Percentiles rank a stretch among this genome's conserved stretches.
Evolutionary conservation across 2,888 invertebrate genomes (phyloP).

Genomic region (Exephanes ischioxanthus): DNA sequence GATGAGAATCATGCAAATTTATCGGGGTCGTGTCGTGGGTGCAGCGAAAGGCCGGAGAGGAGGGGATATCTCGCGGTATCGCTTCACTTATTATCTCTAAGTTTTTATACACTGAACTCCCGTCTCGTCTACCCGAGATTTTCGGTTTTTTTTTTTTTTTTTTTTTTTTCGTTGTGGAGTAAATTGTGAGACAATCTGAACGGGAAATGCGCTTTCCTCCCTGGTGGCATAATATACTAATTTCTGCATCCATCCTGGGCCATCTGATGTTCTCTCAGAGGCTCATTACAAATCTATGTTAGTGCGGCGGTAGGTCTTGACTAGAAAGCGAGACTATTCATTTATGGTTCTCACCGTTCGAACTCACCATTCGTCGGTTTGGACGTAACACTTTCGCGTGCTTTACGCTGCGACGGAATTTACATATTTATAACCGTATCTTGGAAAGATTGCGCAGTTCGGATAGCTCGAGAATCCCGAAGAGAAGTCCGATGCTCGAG

Average conservation of each 20-base stretch:
- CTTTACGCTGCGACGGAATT: conserved; percentile 49
- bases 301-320: too few species aligned
- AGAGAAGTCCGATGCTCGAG: conserved; percentile 19
- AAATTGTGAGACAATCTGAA: conserved; percentile 20
- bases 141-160: not conserved
- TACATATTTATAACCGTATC: conserved; percentile 71
- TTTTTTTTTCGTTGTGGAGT: conserved; percentile 14
- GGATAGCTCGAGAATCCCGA: conserved; percentile 66
- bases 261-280: too few species aligned
- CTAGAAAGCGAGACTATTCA: too few species aligned
- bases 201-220: not conserved
- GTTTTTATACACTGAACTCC: conserved; percentile 15
- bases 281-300: too few species aligned
- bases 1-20: conserved; percentile 27
- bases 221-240: too few species aligned
- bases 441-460: conserved; percentile 30
- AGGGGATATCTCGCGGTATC: conserved; percentile 1
- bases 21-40: not conserved
- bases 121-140: conserved; percentile 6
- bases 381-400: not conserved
- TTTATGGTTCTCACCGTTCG: too few species aligned
- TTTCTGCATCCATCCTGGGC: too few species aligned
- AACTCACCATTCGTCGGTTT: too few species aligned
- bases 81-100: conserved; percentile 20
- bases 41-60: not conserved